Base-by-base conservation (phyloP, 64 coral and sea anemone genomes). In the Cladopsammia gracilis region DNA sequence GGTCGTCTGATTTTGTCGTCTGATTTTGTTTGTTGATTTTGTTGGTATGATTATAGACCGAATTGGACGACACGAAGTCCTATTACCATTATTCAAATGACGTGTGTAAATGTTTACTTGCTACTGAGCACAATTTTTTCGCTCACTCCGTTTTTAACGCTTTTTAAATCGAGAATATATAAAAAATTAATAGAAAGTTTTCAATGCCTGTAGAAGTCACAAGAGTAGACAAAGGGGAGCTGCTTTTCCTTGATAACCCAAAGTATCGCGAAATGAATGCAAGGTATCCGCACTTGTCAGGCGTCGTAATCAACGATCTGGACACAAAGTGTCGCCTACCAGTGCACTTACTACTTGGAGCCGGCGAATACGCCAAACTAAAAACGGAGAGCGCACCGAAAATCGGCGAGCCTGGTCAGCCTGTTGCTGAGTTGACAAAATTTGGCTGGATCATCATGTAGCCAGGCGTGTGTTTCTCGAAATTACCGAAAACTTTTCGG, bases 321-420 rank as follows among this genome's bases (percentile, higher is more conserved):
- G 53, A 58, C 53, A 78, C 75, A 11, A 78, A 78, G 43, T 9
- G 53, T 26, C 19, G 10, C 19, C 26, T 50, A 78, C 75, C 75
- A 19, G 53, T 78, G 47, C 75, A 78, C 53, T 7, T 78, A 8
- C 46, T 78, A 24, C 75, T 78, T 78, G 75, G 75, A 58, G 75
- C 75, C 26, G 53, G 75, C 46, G 75, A 78, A 45, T 78, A 78
- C 47, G 8, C 75, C n/a, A 78, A 78, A 78, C 19, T 78, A 10
- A 78, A 78, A 14, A 78, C 75, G 23, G 42, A 78, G 11, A 78
- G 19, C 9, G 44, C 25, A 26, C 44, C 44, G 26, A 78, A 52
- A 26, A 78, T 78, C 53, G 75, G 75, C 47, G 26, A 52, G 14
- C 75, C 75, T 50, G 44, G 75, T 50, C 25, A 78, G 26, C 75